Conservation (phyloP, 2,888 invertebrate genomes). For the Leptinotarsa haldemani region DNA sequence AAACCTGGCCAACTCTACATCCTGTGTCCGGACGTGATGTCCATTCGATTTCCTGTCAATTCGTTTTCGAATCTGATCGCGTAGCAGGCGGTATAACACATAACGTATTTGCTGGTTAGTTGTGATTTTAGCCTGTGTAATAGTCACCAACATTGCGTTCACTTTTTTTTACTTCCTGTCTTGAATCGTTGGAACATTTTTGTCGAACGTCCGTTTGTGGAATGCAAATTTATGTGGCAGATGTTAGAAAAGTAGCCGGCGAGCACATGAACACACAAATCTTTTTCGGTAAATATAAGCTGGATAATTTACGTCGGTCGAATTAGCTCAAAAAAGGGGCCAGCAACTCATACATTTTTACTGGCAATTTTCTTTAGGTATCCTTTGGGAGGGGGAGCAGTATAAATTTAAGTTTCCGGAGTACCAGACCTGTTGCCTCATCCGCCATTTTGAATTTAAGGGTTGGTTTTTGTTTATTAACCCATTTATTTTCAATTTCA, state of each 20-base stretch:
- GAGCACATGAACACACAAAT: neutral
- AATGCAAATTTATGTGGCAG: conserved; percentile 7
- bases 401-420: no score
- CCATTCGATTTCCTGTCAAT: conserved; percentile 56
- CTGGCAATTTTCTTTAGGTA: no score
- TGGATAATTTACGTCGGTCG: no score
- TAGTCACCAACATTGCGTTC: neutral
- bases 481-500: no score
- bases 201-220: neutral
- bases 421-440: no score
- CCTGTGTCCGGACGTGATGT: conserved; percentile 54
- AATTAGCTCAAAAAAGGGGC: no score
- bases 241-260: neutral
- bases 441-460: no score
- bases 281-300: neutral
- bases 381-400: no score
- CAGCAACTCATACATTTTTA: no score
- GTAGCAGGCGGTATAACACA: conserved; percentile 10
- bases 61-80: conserved; percentile 22
- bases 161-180: conserved; percentile 7
- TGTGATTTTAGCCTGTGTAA: neutral
- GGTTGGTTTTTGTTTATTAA: no score
- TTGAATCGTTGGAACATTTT: neutral
- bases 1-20: conserved; percentile 40
- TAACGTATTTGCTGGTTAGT: neutral